Evolutionary conservation across 2,888 invertebrate species (phyloP), one percentile per base, ranked within the genome.

Genomic region (Nomada lathburiana): DNA sequence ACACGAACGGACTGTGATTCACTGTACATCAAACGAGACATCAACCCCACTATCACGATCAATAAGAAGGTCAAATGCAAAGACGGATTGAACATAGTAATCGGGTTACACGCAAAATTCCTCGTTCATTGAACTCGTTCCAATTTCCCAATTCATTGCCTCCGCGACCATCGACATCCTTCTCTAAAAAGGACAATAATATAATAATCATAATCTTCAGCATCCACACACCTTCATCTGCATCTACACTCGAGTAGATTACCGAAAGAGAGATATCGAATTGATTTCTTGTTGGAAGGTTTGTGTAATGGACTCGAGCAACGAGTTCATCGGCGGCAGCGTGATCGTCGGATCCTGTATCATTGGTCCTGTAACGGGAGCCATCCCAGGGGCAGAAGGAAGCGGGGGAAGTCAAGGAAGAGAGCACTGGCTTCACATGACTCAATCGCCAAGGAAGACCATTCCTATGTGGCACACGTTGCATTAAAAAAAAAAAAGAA

Each of bases 381-480:
- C 86, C n/a, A 67, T 80, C 36, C 69, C 81, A 18, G 78, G 84
- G 4, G 85, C 84, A 36, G 83, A 80, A 47, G 84, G 80, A 69
- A 96, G 95, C 92, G 94, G 94, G 2, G 94, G 94, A 2, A 97
- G 96, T 74, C 95, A 96, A 2, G 97, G 97, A 90, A 96, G 96
- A 73, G 97, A 97, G 88, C 98, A 98, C 94, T 98, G 98, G 98
- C 96, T 96, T 85, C 97, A 98, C 91, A 98, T 98, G 97, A 96
- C 97, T 70, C 97, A 97, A 91, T 97, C 97, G 94, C 97, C 97
- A 63, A 96, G 98, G 88, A 98, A 98, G 93, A 97, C 98, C 26
- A 96, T 97, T 88, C 97, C 98, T 86, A 97, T 97, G 96, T 98
- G 98, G 98, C 98, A 98, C 94, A 96, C 96, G 84, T 95, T 98